These are phyloP conservation scores for Fregata magnificens DNA, from an alignment of 2,113 vertebrate genomes.

Conservation along the genomic window DNA sequence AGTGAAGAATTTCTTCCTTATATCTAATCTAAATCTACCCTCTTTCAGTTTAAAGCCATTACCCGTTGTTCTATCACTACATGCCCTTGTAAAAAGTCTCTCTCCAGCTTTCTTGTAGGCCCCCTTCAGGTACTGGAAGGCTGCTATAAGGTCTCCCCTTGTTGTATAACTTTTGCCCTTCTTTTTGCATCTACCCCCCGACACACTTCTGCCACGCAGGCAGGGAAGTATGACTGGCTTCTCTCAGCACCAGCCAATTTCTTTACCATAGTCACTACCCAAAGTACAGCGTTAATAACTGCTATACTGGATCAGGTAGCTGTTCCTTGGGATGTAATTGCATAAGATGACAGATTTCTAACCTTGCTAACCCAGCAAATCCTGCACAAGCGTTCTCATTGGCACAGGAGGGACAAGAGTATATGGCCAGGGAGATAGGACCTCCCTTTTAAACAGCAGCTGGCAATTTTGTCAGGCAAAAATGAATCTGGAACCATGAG, in stretches of 20 bases:
- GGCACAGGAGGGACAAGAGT: neutral
- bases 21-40: no score
- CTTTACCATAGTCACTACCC: neutral
- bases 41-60: no score
- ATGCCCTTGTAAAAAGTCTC: no score
- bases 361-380: neutral
- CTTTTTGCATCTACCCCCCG: neutral
- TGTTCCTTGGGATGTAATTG: neutral
- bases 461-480: neutral
- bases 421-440: neutral
- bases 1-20: no score
- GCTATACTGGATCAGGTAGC: neutral
- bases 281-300: neutral
- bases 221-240: neutral
- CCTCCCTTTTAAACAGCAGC: neutral
- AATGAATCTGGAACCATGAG: neutral
- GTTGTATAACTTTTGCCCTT: neutral
- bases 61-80: no score
- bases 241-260: neutral
- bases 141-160: neutral
- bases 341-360: neutral
- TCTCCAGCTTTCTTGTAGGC: no score
- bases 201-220: rapidly evolving
- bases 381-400: neutral
- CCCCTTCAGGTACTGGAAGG: no score